phyloP scores from a whole-genome alignment of 2,113 vertebrate species.

The Tetraodon nigroviridis region DNA sequence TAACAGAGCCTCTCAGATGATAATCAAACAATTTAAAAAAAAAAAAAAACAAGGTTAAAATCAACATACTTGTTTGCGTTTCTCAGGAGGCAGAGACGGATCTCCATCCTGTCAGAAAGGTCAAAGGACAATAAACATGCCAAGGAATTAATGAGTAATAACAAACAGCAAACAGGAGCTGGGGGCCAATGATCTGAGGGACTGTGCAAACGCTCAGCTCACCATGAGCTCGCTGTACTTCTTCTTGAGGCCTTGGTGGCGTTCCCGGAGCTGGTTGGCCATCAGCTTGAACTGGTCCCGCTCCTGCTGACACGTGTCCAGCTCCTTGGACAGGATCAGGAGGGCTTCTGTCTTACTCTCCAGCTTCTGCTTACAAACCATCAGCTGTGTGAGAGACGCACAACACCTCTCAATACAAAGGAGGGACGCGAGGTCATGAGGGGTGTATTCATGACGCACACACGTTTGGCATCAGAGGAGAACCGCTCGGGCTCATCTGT shows the following conservation, averaged over 20 bases:
- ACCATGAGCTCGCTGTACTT: constrained; percentile 95
- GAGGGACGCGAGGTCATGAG: no score
- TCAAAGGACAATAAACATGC: no score
- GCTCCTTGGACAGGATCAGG: constrained; percentile 94
- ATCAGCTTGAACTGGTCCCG: constrained; percentile 97
- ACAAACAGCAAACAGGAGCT: no score
- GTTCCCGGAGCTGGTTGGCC: constrained; percentile 94
- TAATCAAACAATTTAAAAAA: not conserved
- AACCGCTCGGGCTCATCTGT: no score
- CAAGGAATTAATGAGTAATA: no score
- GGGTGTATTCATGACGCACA: no score
- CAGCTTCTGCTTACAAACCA: constrained; percentile 92
- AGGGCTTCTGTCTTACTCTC: constrained; percentile 97
- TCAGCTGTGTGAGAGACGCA: constrained; percentile 70
- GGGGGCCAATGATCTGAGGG: not conserved
- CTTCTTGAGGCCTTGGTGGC: constrained; percentile 92
- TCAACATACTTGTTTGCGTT: constrained; percentile 87
- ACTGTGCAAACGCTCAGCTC: constrained; percentile 34
- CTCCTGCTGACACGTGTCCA: constrained; percentile 95
- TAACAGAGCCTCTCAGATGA: not conserved
- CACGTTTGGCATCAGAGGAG: no score
- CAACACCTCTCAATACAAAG: no score
- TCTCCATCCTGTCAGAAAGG: constrained; percentile 86
- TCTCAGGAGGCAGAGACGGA: constrained; percentile 90
- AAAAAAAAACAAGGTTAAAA: constrained; percentile 2